phyloP scores from a whole-genome alignment of 2,888 invertebrate species.

The Pachymerium ferrugineum region DNA sequence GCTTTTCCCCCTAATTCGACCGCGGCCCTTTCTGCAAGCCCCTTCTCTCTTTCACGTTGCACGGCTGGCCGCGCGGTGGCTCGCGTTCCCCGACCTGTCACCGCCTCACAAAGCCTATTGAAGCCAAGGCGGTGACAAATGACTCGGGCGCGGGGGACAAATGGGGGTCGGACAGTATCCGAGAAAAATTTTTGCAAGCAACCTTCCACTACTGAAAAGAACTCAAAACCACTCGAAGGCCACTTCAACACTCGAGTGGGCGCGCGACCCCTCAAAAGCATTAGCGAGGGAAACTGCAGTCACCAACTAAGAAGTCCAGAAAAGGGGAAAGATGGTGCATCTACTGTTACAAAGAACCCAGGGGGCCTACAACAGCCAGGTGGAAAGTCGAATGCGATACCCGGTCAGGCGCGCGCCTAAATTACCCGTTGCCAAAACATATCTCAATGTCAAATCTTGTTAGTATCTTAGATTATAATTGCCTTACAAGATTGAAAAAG shows the following conservation, averaged over 20 bases:
- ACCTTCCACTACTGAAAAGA: background rate
- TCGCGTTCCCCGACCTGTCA: background rate
- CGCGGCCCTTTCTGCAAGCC: constrained; percentile 20
- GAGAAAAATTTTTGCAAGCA: constrained; percentile 13
- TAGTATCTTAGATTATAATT: background rate
- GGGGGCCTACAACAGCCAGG: constrained; percentile 7
- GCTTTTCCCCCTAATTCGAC: constrained; percentile 8
- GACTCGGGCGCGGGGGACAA: constrained; percentile 20
- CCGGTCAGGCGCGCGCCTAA: background rate
- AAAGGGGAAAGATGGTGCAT: background rate
- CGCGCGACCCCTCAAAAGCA: constrained; percentile 1
- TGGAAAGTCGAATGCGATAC: constrained; percentile 9
- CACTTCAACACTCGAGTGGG: constrained; percentile 23
- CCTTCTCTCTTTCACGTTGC: background rate
- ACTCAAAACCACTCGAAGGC: constrained; percentile 5
- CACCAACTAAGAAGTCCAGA: background rate
- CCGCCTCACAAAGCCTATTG: constrained; percentile 27
- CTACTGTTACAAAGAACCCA: background rate
- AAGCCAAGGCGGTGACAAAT: constrained; percentile 23
- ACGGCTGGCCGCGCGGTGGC: background rate
- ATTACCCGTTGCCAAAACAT: constrained; percentile 1
- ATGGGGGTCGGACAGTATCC: constrained; percentile 15
- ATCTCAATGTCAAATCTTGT: background rate
- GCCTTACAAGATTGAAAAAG: background rate
- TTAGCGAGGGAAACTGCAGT: constrained; percentile 1